phyloP scores from a whole-genome alignment of 64 coral and sea anemone species.

The Porites australiensis region DNA sequence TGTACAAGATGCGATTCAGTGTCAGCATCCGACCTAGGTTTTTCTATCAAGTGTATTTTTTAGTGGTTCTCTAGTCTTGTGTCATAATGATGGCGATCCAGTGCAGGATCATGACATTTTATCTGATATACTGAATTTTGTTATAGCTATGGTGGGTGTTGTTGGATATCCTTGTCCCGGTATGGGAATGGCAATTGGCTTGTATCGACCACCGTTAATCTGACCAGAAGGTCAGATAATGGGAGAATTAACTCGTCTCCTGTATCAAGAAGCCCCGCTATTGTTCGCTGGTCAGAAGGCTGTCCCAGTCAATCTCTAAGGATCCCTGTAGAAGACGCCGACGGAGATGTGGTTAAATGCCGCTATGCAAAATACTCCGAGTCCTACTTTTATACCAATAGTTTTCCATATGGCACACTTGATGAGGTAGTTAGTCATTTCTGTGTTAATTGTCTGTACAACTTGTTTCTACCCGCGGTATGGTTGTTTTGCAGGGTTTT shows the following conservation, averaged over 20 bases:
- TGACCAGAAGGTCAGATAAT: conserved; percentile 51
- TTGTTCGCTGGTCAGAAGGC: conserved; percentile 35
- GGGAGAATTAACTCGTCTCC: conserved; percentile 65
- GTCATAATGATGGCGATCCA: too few relatives aligned
- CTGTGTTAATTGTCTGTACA: too few relatives aligned
- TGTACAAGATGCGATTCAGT: too few relatives aligned
- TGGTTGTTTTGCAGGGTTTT: too few relatives aligned
- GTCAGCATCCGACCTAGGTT: too few relatives aligned
- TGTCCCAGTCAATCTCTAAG: conserved; percentile 32
- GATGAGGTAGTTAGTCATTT: conserved; percentile 18
- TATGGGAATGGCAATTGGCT: neutral
- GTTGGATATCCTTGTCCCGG: conserved; percentile 33
- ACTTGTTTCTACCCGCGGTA: too few relatives aligned
- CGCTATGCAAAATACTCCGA: conserved; percentile 43
- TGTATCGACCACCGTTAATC: conserved; percentile 25
- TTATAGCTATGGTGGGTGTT: conserved; percentile 28
- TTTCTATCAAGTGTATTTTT: too few relatives aligned
- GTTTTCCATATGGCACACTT: conserved; percentile 45
- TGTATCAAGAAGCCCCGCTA: conserved; percentile 42
- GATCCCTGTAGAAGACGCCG: conserved; percentile 71
- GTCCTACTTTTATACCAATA: conserved; percentile 12
- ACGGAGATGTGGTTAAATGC: conserved; percentile 69
- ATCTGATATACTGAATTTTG: too few relatives aligned
- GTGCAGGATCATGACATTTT: too few relatives aligned
- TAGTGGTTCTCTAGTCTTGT: too few relatives aligned